These are phyloP conservation scores for Eriosoma lanigerum DNA, from an alignment of 1,140 invertebrate species.

Conservation along the genomic window DNA sequence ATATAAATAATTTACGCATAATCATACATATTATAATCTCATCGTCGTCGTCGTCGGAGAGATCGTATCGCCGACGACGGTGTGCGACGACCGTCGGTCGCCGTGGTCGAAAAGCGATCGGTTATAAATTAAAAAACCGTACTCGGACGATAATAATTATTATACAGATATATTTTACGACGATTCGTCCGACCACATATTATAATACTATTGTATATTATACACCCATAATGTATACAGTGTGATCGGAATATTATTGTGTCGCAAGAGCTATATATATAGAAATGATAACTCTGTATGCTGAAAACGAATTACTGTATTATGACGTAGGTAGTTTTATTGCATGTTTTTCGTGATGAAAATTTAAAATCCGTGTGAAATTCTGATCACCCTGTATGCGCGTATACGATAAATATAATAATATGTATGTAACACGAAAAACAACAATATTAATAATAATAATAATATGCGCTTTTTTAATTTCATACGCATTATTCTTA, in stretches of 20 bases:
- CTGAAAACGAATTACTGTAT: too few species aligned
- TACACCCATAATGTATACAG: too few species aligned
- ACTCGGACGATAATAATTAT: neutral
- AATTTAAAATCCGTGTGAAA: too few species aligned
- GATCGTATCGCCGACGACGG: neutral
- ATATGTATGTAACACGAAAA: neutral
- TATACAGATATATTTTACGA: neutral
- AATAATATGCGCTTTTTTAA: neutral
- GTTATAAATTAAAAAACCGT: neutral
- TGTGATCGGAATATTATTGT: too few species aligned
- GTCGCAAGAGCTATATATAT: too few species aligned
- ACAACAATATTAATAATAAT: neutral
- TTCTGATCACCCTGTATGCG: too few species aligned
- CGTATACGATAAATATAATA: neutral
- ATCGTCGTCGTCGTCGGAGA: neutral
- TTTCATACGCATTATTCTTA: too few species aligned
- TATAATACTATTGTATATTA: neutral
- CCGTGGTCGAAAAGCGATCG: neutral
- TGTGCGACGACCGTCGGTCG: neutral
- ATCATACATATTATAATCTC: too few species aligned
- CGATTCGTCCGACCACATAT: neutral
- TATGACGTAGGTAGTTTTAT: too few species aligned
- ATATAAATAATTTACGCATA: too few species aligned
- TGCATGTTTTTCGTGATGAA: too few species aligned
- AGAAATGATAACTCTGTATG: too few species aligned